phyloP scores from a whole-genome alignment of 2,797 vertebrate genomes.

The Siniperca scherzeri region DNA sequence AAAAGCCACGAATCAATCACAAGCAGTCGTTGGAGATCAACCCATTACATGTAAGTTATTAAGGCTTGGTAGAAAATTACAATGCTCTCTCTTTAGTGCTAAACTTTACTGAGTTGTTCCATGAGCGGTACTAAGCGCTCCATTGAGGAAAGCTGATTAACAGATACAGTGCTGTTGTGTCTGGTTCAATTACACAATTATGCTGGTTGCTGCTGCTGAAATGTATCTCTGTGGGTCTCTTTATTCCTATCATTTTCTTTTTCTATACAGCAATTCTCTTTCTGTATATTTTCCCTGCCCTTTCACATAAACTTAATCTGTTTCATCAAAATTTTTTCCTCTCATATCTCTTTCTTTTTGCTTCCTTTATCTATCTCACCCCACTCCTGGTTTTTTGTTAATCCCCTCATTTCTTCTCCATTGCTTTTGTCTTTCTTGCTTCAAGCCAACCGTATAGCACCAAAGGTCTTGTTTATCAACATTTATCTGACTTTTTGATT shows the following conservation, averaged over 20 bases:
- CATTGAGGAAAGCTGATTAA: slow-evolving; percentile 58
- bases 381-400: slow-evolving; percentile 36
- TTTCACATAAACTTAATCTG: slow-evolving; percentile 32
- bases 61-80: slow-evolving; percentile 82
- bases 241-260: slow-evolving; percentile 24
- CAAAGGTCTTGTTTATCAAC: slow-evolving; percentile 61
- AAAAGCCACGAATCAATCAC: slow-evolving; percentile 82
- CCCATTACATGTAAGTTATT: slow-evolving; percentile 81
- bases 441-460: slow-evolving; percentile 43
- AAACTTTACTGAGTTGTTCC: slow-evolving; percentile 79
- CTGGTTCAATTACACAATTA: slow-evolving; percentile 78
- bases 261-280: slow-evolving; percentile 19
- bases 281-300: slow-evolving; percentile 27
- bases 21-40: slow-evolving; percentile 83
- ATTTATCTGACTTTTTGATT: slow-evolving; percentile 73
- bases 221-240: slow-evolving; percentile 38
- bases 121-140: slow-evolving; percentile 73
- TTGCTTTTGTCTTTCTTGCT: slow-evolving; percentile 47
- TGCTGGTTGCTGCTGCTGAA: slow-evolving; percentile 65
- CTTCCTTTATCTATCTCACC: slow-evolving; percentile 43
- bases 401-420: slow-evolving; percentile 55
- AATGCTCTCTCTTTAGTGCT: slow-evolving; percentile 73
- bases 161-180: slow-evolving; percentile 71
- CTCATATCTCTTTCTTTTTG: slow-evolving; percentile 35
- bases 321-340: slow-evolving; percentile 46